Percentiles rank a stretch among this genome's conserved stretches.
Evolutionary conservation across 2,797 vertebrate genomes (phyloP).

Genomic region (Bovichtus variegatus): DNA sequence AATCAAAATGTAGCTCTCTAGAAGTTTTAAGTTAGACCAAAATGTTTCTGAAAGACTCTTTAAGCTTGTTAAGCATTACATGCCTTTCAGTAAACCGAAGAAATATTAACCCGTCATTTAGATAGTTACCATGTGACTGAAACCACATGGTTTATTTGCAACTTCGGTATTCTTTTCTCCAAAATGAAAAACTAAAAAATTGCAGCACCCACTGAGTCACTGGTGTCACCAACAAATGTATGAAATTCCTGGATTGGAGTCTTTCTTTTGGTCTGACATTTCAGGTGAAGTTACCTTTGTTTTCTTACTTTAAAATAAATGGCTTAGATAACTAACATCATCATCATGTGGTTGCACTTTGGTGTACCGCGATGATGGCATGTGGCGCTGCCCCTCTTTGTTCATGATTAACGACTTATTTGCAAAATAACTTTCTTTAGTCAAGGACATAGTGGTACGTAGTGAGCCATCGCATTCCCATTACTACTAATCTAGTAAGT

Average conservation of each 20-base stretch:
- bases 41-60: not conserved
- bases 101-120: slow-evolving; percentile 3
- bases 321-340: not conserved
- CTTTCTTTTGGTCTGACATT: not conserved
- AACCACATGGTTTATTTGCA: not conserved
- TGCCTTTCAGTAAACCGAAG: not conserved
- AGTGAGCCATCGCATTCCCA: not conserved
- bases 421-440: too few relatives aligned
- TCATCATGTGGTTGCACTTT: not conserved
- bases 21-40: not conserved
- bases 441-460: too few relatives aligned
- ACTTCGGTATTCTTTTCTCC: not conserved
- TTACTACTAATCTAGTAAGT: not conserved
- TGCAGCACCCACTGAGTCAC: not conserved
- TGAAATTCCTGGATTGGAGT: not conserved
- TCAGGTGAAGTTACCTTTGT: not conserved
- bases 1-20: not conserved
- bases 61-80: not conserved
- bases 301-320: not conserved
- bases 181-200: not conserved
- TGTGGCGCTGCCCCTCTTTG: too few relatives aligned
- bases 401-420: too few relatives aligned
- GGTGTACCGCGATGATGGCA: too few relatives aligned
- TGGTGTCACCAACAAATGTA: not conserved
- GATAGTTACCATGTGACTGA: not conserved